Evolutionary conservation across 2,113 vertebrate genomes (phyloP).

Genomic region (Calidris pugnax): DNA sequence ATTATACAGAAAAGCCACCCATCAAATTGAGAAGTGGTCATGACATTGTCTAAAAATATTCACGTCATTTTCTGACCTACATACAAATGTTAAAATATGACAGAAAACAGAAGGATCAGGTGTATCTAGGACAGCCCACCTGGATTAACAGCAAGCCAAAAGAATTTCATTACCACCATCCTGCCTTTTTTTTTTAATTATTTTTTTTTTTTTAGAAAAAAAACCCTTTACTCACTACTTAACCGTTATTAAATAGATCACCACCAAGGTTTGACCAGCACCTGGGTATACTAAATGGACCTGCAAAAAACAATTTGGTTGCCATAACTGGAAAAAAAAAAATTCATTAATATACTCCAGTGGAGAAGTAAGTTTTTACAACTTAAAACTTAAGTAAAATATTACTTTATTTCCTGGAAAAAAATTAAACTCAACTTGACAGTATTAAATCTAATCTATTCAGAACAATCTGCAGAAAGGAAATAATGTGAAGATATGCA

Average conservation of each 20-base stretch:
- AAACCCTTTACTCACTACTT: neutral
- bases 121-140: neutral
- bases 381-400: neutral
- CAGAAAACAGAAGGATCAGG: neutral
- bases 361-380: neutral
- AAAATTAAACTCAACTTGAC: neutral
- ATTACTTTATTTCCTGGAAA: neutral
- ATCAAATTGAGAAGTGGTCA: neutral
- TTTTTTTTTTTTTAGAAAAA: neutral
- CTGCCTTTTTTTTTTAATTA: rapidly evolving
- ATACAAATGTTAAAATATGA: neutral
- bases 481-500: neutral
- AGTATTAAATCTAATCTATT: neutral
- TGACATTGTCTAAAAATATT: conserved; percentile 13
- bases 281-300: neutral
- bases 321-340: neutral
- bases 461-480: neutral
- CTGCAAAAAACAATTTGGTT: neutral
- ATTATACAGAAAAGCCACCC: neutral
- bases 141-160: neutral
- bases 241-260: neutral
- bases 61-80: neutral
- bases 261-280: neutral
- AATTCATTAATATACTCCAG: neutral
- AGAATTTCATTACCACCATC: neutral